phyloP scores from a whole-genome alignment of 2,797 vertebrate species.

The Melopsittacus undulatus region DNA sequence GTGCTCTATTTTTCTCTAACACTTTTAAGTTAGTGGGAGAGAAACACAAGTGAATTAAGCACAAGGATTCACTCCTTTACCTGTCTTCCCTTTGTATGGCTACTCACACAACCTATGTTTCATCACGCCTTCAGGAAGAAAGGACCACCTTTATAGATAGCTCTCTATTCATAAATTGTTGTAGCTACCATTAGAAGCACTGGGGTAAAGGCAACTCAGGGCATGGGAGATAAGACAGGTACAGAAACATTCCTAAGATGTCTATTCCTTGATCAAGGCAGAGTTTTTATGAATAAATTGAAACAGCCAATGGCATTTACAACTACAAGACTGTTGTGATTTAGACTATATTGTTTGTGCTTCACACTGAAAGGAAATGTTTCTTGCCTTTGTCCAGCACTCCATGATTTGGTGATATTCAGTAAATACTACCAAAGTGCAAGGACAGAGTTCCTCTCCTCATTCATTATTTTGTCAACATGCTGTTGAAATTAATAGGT shows the following conservation, averaged over 20 bases:
- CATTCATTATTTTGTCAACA: conserved; percentile 20
- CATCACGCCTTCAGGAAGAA: neutral
- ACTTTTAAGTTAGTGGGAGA: neutral
- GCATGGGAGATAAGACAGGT: neutral
- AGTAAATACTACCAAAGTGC: neutral
- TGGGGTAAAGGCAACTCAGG: neutral
- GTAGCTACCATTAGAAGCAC: neutral
- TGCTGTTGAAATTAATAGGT: conserved; percentile 15
- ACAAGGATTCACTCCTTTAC: neutral
- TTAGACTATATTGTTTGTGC: neutral
- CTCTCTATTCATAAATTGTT: rapidly evolving
- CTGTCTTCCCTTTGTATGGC: neutral
- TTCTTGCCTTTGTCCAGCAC: neutral
- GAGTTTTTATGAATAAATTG: neutral
- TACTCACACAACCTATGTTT: neutral
- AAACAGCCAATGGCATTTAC: neutral
- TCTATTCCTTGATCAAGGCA: neutral
- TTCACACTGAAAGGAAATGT: neutral
- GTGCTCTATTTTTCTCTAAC: neutral
- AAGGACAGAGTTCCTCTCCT: neutral
- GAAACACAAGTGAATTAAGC: neutral
- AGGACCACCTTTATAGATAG: neutral
- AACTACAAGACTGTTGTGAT: neutral
- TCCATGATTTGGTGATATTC: neutral
- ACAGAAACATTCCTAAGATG: neutral